Evolutionary conservation across 1,140 invertebrate genomes (phyloP).

Genomic region (Drosophila tristis): DNA sequence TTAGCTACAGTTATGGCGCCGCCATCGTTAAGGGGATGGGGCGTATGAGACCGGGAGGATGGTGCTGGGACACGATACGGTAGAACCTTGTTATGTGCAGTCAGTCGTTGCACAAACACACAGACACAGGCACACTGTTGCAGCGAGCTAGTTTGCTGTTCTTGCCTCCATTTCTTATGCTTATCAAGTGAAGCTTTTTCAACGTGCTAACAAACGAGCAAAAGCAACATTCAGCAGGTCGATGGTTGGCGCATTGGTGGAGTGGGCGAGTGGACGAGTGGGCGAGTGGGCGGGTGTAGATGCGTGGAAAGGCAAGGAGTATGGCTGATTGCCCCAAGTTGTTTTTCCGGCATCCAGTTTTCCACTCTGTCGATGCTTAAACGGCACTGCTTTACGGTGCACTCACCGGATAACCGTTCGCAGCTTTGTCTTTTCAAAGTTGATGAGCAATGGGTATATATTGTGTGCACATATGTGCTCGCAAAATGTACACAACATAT

Average conservation of each 20-base stretch:
- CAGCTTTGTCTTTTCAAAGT: conserved; percentile 3
- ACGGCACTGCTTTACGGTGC: conserved; percentile 10
- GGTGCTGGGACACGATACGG: not conserved
- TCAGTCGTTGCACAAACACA: conserved; percentile 27
- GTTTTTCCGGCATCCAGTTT: conserved; percentile 54
- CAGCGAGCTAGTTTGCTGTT: conserved; percentile 18
- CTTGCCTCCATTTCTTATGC: conserved; percentile 49
- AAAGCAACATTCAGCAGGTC: conserved; percentile 12
- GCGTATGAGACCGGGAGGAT: conserved; percentile 3
- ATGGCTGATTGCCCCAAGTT: conserved; percentile 55
- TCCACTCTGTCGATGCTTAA: conserved; percentile 88
- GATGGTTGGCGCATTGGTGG: not conserved
- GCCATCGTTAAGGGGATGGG: conserved; percentile 20
- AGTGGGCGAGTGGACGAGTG: not conserved
- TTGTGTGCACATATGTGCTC: too few species aligned
- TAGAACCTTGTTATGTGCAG: conserved; percentile 66
- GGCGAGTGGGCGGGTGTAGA: not conserved
- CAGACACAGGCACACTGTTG: not conserved
- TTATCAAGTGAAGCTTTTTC: conserved; percentile 57
- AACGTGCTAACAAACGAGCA: conserved; percentile 45
- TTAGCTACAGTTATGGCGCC: conserved; percentile 57
- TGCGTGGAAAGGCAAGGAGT: conserved; percentile 5
- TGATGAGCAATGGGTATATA: not conserved
- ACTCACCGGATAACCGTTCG: conserved; percentile 4
- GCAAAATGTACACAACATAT: too few species aligned